phyloP scores from a whole-genome alignment of 2,113 vertebrate genomes.

The Nestor notabilis region DNA sequence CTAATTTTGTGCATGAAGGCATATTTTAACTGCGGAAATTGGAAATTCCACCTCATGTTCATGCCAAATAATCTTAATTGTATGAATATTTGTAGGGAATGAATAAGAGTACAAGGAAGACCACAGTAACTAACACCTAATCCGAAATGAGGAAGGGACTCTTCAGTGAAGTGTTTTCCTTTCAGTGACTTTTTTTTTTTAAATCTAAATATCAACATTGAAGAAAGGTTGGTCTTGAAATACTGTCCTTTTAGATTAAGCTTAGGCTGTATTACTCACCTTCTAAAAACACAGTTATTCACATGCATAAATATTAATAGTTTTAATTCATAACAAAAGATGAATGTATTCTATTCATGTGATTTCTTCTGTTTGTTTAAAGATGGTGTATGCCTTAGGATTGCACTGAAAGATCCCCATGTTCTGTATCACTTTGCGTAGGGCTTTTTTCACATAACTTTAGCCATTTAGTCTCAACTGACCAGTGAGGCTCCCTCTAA shows the following conservation, averaged over 20 bases:
- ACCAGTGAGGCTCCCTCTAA: accelerated
- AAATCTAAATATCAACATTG: background rate
- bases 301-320: background rate
- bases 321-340: background rate
- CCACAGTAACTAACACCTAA: background rate
- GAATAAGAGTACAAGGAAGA: background rate
- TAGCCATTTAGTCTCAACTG: background rate
- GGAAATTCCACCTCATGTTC: background rate
- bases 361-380: background rate
- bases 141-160: background rate
- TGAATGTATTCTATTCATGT: background rate
- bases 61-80: background rate
- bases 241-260: background rate
- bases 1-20: background rate
- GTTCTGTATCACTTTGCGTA: background rate
- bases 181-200: background rate
- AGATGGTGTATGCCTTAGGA: background rate
- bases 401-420: background rate
- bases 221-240: background rate
- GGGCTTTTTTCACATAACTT: background rate
- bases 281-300: background rate
- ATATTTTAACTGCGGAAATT: background rate
- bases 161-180: background rate
- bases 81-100: background rate
- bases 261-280: background rate